phyloP scores from a whole-genome alignment of 2,797 vertebrate genomes.

The Xyrichtys novacula region DNA sequence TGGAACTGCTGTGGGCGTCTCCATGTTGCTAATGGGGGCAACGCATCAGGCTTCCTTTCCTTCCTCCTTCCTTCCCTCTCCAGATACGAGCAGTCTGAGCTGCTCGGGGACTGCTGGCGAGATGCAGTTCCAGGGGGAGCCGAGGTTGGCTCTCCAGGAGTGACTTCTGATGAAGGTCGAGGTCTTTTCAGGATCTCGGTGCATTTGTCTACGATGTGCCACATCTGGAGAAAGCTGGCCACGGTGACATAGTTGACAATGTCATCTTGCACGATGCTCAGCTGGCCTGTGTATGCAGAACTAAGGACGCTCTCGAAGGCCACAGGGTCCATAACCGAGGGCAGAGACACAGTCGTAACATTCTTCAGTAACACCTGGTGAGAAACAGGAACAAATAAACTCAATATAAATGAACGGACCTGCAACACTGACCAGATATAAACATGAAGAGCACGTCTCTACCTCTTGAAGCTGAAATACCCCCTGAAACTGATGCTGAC shows the following conservation, averaged over 20 bases:
- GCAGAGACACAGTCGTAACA: conserved; percentile 90
- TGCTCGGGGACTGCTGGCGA: conserved; percentile 92
- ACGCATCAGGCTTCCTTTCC: conserved; percentile 77
- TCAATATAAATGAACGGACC: neutral
- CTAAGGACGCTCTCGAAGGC: conserved; percentile 93
- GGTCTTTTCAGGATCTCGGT: conserved; percentile 91
- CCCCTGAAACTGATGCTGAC: too few species aligned
- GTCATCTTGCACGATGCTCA: conserved; percentile 91
- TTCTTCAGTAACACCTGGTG: conserved; percentile 91
- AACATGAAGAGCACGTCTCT: too few species aligned
- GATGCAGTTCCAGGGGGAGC: conserved; percentile 70
- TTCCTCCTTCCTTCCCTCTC: conserved; percentile 83
- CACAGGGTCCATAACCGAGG: conserved; percentile 92
- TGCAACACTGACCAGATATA: too few species aligned
- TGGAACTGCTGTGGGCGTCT: conserved; percentile 83
- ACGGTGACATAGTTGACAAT: conserved; percentile 94
- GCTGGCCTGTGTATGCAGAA: conserved; percentile 92
- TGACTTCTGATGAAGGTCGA: conserved; percentile 74
- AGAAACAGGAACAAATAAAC: conserved; percentile 5
- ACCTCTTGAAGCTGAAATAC: too few species aligned
- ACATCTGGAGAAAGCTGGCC: conserved; percentile 97
- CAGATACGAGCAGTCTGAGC: conserved; percentile 90
- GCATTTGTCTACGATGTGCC: conserved; percentile 98
- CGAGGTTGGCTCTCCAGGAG: conserved; percentile 32
- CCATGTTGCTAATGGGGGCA: conserved; percentile 86